phyloP scores from a whole-genome alignment of 1,140 invertebrate genomes.

The Linepithema humile region DNA sequence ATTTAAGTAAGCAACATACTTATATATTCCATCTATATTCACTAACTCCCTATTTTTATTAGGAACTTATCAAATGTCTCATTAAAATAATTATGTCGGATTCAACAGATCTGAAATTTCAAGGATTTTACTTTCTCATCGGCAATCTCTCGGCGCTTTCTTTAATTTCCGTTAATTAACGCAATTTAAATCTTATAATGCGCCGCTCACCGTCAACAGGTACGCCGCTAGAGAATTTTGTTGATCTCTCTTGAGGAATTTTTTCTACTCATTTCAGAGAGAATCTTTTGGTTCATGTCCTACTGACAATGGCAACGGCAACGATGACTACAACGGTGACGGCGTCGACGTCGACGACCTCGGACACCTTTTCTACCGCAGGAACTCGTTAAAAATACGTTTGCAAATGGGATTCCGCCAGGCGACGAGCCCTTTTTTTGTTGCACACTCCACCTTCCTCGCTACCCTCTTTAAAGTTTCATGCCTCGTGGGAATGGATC shows the following conservation, averaged over 20 bases:
- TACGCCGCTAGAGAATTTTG: constrained; percentile 9
- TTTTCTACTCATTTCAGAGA: constrained; percentile 1
- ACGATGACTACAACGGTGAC: background rate
- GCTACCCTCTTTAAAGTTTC: constrained; percentile 74
- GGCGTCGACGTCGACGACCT: constrained; percentile 37
- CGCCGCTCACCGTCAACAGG: background rate
- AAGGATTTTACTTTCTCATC: background rate
- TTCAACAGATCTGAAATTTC: background rate
- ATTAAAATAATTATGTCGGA: background rate
- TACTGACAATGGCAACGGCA: constrained; percentile 26
- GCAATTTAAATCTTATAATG: constrained; percentile 10
- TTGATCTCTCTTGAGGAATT: constrained; percentile 2
- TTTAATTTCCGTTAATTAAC: background rate
- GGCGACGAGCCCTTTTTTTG: constrained; percentile 54
- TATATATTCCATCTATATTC: background rate
- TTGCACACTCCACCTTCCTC: constrained; percentile 44
- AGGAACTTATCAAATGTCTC: background rate
- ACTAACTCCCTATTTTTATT: background rate
- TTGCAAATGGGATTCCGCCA: constrained; percentile 68
- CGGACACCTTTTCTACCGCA: constrained; percentile 56
- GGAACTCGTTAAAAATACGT: constrained; percentile 72
- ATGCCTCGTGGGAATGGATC: constrained; percentile 73
- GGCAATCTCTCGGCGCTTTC: background rate
- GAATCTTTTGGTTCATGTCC: constrained; percentile 13
- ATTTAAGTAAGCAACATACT: background rate